Evolutionary conservation across 2,797 vertebrate genomes (phyloP), one percentile per base, ranked within the genome.

Genomic region (Cichlasoma orientale): DNA sequence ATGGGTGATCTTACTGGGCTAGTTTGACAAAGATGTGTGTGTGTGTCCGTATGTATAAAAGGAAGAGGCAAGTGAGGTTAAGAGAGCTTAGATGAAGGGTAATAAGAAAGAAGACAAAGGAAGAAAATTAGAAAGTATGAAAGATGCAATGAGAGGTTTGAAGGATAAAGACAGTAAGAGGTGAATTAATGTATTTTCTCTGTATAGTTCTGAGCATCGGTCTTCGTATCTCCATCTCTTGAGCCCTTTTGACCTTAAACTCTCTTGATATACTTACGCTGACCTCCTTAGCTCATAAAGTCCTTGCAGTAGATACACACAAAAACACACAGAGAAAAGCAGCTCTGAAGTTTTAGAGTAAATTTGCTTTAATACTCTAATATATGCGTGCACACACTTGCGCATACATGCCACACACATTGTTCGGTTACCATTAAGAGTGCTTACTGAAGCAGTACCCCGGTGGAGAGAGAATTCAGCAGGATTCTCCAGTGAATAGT

Each of bases 401-500:
- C 7, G n/a, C 76, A 79, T 69, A 63, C 77, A 74, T 56, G 74
- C 61, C 85, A 70, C 77, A 82, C 79, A 84, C 75, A 83, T 63
- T 84, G 83, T 61, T 66, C 66, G 79, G 77, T 83, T 89, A 75
- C 88, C 91, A 89, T 93, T 93, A 89, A 80, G 79, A 88, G 88
- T 87, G 91, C 90, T 90, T 88, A 90, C 87, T 94, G 92, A 92
- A 87, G 92, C 92, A 90, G 80, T 61, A 74, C 87, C 52, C 78
- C 8, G 74, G 76, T 56, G 84, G 84, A 79, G 89, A 86, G 82
- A 91, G 86, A 91, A 92, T 92, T 90, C 86, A 80, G 86, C 57
- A 13, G 85, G 88, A 90, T 89, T 91, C 92, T 91, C 92, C 61
- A 61, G 89, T 89, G 90, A 91, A 90, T 92, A 86, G 84, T 79